These are phyloP conservation scores for Cryptotis parvus DNA, from an alignment of 2,113 vertebrate genomes.

Conservation along the genomic window DNA sequence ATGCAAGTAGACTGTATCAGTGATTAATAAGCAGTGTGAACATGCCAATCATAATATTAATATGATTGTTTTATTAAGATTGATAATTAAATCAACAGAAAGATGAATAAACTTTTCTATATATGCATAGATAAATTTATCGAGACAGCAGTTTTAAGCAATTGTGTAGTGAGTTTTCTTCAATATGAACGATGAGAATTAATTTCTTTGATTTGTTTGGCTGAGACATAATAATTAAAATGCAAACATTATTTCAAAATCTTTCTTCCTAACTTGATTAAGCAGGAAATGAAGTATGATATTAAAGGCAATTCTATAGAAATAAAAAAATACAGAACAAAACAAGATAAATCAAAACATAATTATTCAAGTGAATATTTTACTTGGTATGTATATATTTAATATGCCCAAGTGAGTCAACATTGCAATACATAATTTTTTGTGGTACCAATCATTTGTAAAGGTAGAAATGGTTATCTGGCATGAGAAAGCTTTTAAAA, in stretches of 20 bases:
- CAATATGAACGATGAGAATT: background rate
- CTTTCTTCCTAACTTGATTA: background rate
- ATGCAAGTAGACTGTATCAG: too few species aligned
- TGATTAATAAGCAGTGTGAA: too few species aligned
- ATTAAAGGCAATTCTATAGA: background rate
- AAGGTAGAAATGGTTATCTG: background rate
- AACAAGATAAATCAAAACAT: background rate
- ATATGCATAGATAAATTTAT: background rate
- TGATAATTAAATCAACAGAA: background rate
- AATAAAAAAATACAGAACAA: background rate
- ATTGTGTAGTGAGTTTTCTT: too few species aligned
- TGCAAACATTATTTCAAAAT: background rate
- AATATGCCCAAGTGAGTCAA: background rate
- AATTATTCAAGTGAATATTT: background rate
- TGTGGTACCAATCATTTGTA: background rate
- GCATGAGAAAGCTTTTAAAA: background rate
- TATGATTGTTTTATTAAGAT: background rate
- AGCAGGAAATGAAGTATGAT: background rate
- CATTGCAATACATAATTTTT: background rate
- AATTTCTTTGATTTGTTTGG: background rate
- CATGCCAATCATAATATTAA: too few species aligned
- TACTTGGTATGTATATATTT: background rate
- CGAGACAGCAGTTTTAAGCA: background rate
- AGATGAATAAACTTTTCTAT: background rate
- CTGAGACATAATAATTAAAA: background rate